Evolutionary conservation across 2,797 vertebrate genomes (phyloP), one percentile per base, ranked within the genome.

Genomic region (Enteromius afrohamiltoni): DNA sequence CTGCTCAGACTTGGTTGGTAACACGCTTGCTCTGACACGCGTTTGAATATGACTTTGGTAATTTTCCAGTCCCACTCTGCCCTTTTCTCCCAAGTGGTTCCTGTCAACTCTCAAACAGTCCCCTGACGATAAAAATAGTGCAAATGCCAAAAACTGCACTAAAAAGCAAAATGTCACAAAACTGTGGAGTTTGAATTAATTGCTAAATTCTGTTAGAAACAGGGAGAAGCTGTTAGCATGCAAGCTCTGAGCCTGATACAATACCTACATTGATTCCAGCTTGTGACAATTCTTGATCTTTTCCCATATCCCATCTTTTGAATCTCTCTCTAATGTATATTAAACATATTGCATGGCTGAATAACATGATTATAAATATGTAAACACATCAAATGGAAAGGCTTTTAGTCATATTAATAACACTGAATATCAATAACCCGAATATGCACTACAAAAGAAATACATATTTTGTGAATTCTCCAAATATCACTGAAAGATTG

Each of bases 61-160:
- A 53, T 74, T 74, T 74, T 74, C 29, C 19, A 53, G 49, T 51
- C 49, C 19, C 29, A 74, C 23, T n/a, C 49, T 74, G 49, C 71
- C 71, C 71, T 74, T 53, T 74, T 74, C 71, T 55, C 49, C 49
- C 29, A 74, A 55, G 71, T 74, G 49, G 53, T n/a, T 17, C 71
- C 71, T 74, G 49, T 74, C 49, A 31, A 51, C 47, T 14, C 71
- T 16, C 31, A 75, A 55, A 75, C 29, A 75, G 49, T 55, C 71
- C 71, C 71, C 17, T 37, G 49, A 29, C 3, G 53, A n/a, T 74
- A 37, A 53, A 74, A 37, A 74, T 34, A 55, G 5, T 16, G 71
- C 49, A 37, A 75, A 75, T 55, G 49, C 19, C 71, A 75, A 75
- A 75, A 37, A 37, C 49, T 55, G 49, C 29, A 4, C 29, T 23